A percentile compares a stretch with the other conserved stretches of the same genome.
Evolutionary conservation across 2,888 invertebrate genomes (phyloP).

Genomic region (Chironomus tentans): DNA sequence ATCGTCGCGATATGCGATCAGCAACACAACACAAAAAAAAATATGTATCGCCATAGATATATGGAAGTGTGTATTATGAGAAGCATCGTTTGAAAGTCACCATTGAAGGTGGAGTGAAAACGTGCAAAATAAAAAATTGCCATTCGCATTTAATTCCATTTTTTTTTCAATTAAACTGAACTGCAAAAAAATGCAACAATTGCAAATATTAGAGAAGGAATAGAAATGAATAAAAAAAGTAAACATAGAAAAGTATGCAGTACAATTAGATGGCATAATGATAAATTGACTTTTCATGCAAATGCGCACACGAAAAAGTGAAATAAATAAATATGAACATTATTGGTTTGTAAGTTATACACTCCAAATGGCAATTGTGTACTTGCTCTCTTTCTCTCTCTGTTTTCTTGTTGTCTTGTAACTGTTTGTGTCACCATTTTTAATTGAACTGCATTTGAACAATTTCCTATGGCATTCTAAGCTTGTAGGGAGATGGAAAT

Average conservation of each 20-base stretch:
- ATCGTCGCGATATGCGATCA: not conserved
- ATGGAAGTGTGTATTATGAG: not conserved
- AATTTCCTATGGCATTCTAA: not conserved
- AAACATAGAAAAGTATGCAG: not conserved
- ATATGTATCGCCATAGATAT: not conserved
- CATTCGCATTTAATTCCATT: not conserved
- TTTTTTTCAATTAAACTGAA: not conserved
- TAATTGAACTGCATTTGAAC: not conserved
- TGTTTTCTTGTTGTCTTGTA: not conserved
- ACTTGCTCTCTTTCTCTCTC: no score
- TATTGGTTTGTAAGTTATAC: not conserved
- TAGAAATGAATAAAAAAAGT: not conserved
- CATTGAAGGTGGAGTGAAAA: not conserved
- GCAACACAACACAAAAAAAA: not conserved
- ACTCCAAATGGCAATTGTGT: no score
- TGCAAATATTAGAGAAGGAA: not conserved
- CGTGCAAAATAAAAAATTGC: not conserved
- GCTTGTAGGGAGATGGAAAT: no score
- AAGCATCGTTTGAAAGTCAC: not conserved
- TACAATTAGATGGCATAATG: conserved; percentile 27
- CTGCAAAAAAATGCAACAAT: not conserved
- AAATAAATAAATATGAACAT: conserved; percentile 8
- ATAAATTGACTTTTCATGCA: conserved; percentile 27
- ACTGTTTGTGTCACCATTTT: not conserved
- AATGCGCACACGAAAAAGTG: conserved; percentile 7